Evolutionary conservation across 2,113 vertebrate genomes (phyloP).

Genomic region (Myotis brandtii): DNA sequence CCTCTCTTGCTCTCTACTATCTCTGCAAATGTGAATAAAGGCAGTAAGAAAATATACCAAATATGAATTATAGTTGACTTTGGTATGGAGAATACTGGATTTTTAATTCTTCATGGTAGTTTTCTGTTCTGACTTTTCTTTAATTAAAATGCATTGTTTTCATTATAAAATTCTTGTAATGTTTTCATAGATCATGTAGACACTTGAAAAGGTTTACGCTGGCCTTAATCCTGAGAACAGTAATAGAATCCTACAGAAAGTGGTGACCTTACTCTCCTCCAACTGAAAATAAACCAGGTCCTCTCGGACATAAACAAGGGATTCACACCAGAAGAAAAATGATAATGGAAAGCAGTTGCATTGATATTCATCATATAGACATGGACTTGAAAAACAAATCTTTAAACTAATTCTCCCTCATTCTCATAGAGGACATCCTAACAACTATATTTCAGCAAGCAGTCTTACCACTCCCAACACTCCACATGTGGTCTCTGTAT

Average conservation of each 20-base stretch:
- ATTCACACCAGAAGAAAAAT: neutral
- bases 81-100: neutral
- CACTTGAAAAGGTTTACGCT: neutral
- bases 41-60: neutral
- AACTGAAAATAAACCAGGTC: neutral
- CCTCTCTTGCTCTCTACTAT: too few species aligned
- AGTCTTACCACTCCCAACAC: neutral
- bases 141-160: slow-evolving; percentile 46
- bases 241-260: neutral
- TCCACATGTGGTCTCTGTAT: neutral
- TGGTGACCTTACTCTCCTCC: neutral
- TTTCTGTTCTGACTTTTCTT: slow-evolving; percentile 1
- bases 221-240: neutral
- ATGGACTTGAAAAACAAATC: neutral
- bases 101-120: neutral
- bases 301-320: neutral
- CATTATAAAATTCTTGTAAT: neutral
- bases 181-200: neutral
- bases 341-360: neutral
- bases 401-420: neutral
- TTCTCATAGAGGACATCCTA: neutral
- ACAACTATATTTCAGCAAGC: neutral
- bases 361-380: neutral
- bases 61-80: neutral
- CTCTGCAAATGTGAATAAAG: slow-evolving; percentile 8